Conservation (phyloP, 2,888 invertebrate species). For the Creontiades dilutus region DNA sequence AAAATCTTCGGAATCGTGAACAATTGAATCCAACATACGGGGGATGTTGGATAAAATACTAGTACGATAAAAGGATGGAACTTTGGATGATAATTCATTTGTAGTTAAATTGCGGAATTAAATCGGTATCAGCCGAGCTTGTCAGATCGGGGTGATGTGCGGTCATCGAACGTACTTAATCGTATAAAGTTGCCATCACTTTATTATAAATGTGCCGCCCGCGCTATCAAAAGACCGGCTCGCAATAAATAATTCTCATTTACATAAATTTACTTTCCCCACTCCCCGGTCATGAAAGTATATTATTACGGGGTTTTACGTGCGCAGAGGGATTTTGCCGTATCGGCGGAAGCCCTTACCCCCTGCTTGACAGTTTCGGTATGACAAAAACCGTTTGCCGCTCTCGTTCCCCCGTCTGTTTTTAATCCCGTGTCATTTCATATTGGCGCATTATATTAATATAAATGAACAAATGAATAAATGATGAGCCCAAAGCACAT, state of each 20-base stretch:
- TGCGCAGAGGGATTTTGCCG: background rate
- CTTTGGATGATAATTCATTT: too few species aligned
- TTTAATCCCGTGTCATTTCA: constrained; percentile 34
- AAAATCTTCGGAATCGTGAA: too few species aligned
- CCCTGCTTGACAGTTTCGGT: constrained; percentile 3
- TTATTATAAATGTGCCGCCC: too few species aligned
- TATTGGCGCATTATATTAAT: constrained; percentile 35
- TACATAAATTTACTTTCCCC: background rate
- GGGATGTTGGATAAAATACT: too few species aligned
- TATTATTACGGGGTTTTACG: constrained; percentile 11
- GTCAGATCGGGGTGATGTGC: too few species aligned
- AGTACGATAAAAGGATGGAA: too few species aligned
- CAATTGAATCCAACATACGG: too few species aligned
- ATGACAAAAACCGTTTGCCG: constrained; percentile 23
- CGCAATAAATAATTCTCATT: background rate
- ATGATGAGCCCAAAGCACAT: constrained; percentile 25
- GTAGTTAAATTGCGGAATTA: too few species aligned
- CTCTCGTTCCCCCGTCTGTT: background rate
- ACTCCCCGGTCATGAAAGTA: background rate
- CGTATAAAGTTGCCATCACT: too few species aligned
- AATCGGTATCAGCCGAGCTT: too few species aligned
- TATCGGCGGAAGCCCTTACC: background rate
- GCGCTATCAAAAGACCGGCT: background rate
- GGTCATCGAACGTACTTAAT: too few species aligned
- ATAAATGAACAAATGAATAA: constrained; percentile 42